phyloP scores from a whole-genome alignment of 53 echinoderm and acorn worm genomes.

The Pentamera pediparva region DNA sequence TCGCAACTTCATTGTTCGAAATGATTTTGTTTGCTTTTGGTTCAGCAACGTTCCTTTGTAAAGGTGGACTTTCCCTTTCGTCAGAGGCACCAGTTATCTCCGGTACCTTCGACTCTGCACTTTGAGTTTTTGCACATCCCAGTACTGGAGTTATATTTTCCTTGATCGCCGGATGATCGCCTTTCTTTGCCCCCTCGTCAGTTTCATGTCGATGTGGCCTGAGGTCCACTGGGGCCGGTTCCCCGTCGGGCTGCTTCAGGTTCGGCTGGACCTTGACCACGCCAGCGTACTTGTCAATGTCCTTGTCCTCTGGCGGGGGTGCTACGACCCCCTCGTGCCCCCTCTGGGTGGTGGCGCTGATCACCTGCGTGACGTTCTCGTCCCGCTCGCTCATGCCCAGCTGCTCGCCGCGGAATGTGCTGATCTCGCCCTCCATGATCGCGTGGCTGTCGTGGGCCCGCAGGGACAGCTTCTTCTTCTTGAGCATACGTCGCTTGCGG shows the following conservation, averaged over 20 bases:
- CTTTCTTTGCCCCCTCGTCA: background rate
- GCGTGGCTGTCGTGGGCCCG: conserved; percentile 88
- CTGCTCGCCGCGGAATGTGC: conserved; percentile 82
- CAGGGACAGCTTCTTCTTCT: conserved; percentile 77
- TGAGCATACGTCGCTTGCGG: conserved; percentile 70
- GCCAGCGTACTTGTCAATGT: conserved; percentile 31
- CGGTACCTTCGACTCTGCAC: background rate
- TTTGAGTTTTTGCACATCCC: too few species aligned
- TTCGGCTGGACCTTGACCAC: conserved; percentile 37
- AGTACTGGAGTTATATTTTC: too few species aligned
- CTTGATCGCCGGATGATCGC: too few species aligned
- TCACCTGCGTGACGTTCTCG: conserved; percentile 46
- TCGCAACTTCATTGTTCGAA: background rate
- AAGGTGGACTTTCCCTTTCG: too few species aligned
- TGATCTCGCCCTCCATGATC: conserved; percentile 92
- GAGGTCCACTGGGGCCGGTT: background rate
- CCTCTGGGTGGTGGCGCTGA: conserved; percentile 13
- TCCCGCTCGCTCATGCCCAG: conserved; percentile 80
- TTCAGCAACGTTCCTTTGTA: too few species aligned
- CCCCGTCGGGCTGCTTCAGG: background rate
- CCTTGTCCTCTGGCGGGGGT: conserved; percentile 29
- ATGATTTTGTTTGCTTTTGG: background rate
- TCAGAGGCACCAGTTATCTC: background rate
- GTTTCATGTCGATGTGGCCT: background rate
- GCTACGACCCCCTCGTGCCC: background rate